A percentile compares a stretch with the other conserved stretches of the same genome.
phyloP scores from a whole-genome alignment of 2,888 invertebrate species.

The Tachina fera region DNA sequence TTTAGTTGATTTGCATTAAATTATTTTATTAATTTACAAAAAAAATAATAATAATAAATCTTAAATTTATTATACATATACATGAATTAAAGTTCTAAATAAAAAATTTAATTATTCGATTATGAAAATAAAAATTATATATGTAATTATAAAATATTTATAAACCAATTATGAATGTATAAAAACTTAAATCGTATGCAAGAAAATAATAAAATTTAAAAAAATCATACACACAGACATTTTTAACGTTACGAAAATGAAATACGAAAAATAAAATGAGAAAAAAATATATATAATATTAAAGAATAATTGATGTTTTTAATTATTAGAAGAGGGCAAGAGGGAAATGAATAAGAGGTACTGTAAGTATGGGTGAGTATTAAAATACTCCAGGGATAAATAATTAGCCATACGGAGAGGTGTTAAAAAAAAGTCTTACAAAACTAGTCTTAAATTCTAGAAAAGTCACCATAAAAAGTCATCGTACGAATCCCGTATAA shows the following conservation, averaged over 20 bases:
- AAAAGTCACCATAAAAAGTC: too few species aligned
- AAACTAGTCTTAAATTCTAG: too few species aligned
- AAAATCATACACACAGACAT: constrained; percentile 19
- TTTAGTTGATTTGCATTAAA: not conserved
- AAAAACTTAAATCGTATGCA: constrained; percentile 53
- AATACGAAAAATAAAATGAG: constrained; percentile 39
- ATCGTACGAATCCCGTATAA: too few species aligned
- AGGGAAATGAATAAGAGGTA: not conserved
- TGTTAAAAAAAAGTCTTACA: too few species aligned
- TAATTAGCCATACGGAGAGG: too few species aligned
- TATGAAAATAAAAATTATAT: not conserved
- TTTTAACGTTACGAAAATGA: constrained; percentile 63
- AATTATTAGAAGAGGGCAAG: not conserved
- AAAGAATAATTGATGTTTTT: constrained; percentile 16
- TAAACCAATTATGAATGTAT: constrained; percentile 63
- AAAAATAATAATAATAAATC: not conserved
- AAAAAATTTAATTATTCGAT: constrained; percentile 9
- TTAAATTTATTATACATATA: too few species aligned
- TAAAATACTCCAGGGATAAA: too few species aligned
- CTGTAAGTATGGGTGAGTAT: not conserved
- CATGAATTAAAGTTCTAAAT: not conserved
- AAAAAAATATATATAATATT: not conserved
- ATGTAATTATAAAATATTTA: constrained; percentile 47
- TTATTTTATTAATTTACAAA: not conserved
- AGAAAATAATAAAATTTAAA: constrained; percentile 23